Percentiles rank a stretch among this genome's conserved stretches.
Evolutionary conservation across 2,888 invertebrate genomes (phyloP).

Genomic region (Rhamphomyia laevipes): DNA sequence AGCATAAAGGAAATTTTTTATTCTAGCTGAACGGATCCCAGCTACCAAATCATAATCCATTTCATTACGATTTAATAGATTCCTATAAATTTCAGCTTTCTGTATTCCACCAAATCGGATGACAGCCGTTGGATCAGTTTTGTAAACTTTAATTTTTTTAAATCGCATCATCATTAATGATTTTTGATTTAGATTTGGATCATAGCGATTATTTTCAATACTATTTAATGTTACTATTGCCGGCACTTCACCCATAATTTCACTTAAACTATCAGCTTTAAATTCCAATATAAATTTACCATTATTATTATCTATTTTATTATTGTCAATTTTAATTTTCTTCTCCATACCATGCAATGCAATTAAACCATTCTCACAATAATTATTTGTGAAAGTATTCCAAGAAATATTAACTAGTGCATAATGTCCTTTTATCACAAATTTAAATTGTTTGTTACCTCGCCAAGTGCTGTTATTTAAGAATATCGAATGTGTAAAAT

Average conservation of each 20-base stretch:
- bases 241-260: conserved; percentile 73
- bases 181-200: conserved; percentile 23
- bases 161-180: conserved; percentile 25
- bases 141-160: conserved; percentile 20
- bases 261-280: conserved; percentile 82
- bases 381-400: conserved; percentile 75
- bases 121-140: conserved; percentile 58
- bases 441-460: conserved; percentile 71
- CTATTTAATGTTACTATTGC: conserved; percentile 71
- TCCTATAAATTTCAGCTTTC: conserved; percentile 79
- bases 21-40: conserved; percentile 77
- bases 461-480: conserved; percentile 81
- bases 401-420: conserved; percentile 76
- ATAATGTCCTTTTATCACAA: conserved; percentile 87
- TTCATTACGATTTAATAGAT: conserved; percentile 73
- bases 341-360: conserved; percentile 93
- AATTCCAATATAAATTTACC: conserved; percentile 80
- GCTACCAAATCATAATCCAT: conserved; percentile 86
- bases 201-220: conserved; percentile 55
- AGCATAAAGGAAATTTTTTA: conserved; percentile 78
- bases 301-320: conserved; percentile 65
- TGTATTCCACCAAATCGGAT: conserved; percentile 91
- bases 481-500: conserved; percentile 82
- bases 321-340: conserved; percentile 70
- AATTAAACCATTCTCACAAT: conserved; percentile 68